Evolutionary conservation across 2,888 invertebrate genomes (phyloP), one percentile per base, ranked within the genome.

Genomic region (Linyphia triangularis): DNA sequence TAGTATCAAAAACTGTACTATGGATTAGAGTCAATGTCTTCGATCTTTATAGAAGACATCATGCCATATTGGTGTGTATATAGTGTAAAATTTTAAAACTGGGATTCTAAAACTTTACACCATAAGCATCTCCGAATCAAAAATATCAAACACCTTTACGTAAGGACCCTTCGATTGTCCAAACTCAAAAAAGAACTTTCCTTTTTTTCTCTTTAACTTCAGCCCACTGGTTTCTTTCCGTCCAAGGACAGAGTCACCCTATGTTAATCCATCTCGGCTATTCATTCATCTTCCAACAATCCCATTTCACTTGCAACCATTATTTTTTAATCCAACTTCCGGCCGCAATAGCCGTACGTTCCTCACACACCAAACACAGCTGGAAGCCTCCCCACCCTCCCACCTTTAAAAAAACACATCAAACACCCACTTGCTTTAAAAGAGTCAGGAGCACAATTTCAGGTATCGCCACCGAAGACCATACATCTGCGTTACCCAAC

Each of bases 401-500:
- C 16, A n/a, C 1, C 16, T n/a, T 51, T n/a, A 51, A 51, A 51
- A 51, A 43, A 9, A 51, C 9, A 9, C 9, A 40, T 16, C 51
- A 5, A 51, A 51, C n/a, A 51, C 51, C 51, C 51, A 51, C 51
- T 51, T 51, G 51, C 51, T 16, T 16, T 51, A n/a, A n/a, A n/a
- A n/a, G 51, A 51, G 16, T 51, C n/a, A 9, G 51, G n/a, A n/a
- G 51, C n/a, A n/a, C 16, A 69, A 77, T 69, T 85, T 84, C 77
- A 70, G 77, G 59, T 77, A 70, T 70, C 59, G 37, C 79, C 57
- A 37, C 67, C 16, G 28, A 37, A 43, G 9, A 57, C 61, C 69
- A 28, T 65, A 57, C 86, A 88, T 88, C 86, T 88, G 86, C 86
- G 86, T 88, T 88, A 88, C 86, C 73, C 69, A 88, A 88, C 65